Percentiles rank a stretch among this genome's conserved stretches.
phyloP scores from a whole-genome alignment of 2,888 invertebrate species.

The Sycophila texana region DNA sequence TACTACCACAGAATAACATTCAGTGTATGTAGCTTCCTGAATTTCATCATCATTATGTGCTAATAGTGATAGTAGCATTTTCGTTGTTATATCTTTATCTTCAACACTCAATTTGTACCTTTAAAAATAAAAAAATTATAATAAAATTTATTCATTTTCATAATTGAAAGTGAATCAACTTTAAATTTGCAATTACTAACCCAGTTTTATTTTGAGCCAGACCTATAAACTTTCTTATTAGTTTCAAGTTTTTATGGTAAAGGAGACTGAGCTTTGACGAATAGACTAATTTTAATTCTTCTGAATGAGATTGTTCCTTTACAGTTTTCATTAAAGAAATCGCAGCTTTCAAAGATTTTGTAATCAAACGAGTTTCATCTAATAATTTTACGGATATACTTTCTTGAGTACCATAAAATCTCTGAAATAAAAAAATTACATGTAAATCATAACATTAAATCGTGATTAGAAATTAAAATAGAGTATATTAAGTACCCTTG shows the following conservation, averaged over 20 bases:
- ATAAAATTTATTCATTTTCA: slow-evolving; percentile 20
- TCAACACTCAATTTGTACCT: slow-evolving; percentile 63
- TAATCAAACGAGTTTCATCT: slow-evolving; percentile 74
- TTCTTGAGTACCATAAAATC: slow-evolving; percentile 72
- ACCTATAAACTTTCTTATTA: slow-evolving; percentile 76
- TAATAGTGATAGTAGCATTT: slow-evolving; percentile 78
- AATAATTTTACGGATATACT: slow-evolving; percentile 73
- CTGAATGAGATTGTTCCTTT: slow-evolving; percentile 63
- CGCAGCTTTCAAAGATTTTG: slow-evolving; percentile 76
- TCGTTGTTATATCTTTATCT: slow-evolving; percentile 63
- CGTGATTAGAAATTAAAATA: background rate
- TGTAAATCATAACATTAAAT: background rate
- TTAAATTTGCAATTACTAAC: slow-evolving; percentile 56
- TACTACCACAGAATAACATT: slow-evolving; percentile 78
- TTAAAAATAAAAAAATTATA: slow-evolving; percentile 30
- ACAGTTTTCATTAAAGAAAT: slow-evolving; percentile 65
- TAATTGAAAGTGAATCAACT: slow-evolving; percentile 22
- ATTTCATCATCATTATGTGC: slow-evolving; percentile 79
- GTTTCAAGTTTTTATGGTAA: slow-evolving; percentile 79
- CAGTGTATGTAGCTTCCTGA: slow-evolving; percentile 77
- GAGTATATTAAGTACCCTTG: slow-evolving; percentile 70
- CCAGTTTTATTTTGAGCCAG: slow-evolving; percentile 73
- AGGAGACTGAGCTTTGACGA: slow-evolving; percentile 79
- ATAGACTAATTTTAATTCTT: slow-evolving; percentile 76
- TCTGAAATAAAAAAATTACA: slow-evolving; percentile 66